Evolutionary conservation across 2,797 vertebrate species (phyloP).

Genomic region (Labroides dimidiatus): DNA sequence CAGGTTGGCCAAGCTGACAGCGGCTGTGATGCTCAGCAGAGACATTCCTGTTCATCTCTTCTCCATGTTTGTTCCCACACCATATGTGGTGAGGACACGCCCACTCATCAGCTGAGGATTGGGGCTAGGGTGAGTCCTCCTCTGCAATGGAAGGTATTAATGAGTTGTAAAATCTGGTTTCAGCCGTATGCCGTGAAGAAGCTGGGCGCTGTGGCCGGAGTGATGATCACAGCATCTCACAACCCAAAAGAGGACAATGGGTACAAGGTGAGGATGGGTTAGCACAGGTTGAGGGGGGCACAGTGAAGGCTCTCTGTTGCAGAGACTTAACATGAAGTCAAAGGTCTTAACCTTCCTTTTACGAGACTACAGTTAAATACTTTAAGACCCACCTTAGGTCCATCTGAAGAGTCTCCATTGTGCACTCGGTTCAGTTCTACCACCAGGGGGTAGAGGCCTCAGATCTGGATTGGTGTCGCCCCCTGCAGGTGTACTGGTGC

Average conservation of each 20-base stretch:
- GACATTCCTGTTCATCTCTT: conserved; percentile 92
- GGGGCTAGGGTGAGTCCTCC: too few relatives aligned
- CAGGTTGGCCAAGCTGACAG: conserved; percentile 91
- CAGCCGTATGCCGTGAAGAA: conserved; percentile 93
- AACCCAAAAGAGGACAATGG: conserved; percentile 98
- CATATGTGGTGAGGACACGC: conserved; percentile 91
- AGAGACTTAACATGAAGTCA: too few relatives aligned
- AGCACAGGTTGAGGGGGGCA: too few relatives aligned
- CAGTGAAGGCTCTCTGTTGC: too few relatives aligned
- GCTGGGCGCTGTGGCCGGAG: conserved; percentile 90
- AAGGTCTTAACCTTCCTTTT: too few relatives aligned
- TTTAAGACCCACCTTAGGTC: too few relatives aligned
- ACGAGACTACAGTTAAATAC: too few relatives aligned
- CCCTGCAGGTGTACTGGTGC: conserved; percentile 93
- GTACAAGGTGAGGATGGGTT: conserved; percentile 95
- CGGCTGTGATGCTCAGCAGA: conserved; percentile 91
- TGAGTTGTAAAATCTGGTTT: conserved; percentile 19
- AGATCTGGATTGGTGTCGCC: background rate
- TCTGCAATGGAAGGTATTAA: background rate
- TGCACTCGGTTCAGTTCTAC: too few relatives aligned
- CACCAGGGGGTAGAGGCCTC: background rate
- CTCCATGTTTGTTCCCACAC: conserved; percentile 93
- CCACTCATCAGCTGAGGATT: background rate
- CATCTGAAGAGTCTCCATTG: too few relatives aligned
- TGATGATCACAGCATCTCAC: conserved; percentile 98